Base-by-base conservation (phyloP, 2,113 vertebrate species). In the Odobenus rosmarus region DNA sequence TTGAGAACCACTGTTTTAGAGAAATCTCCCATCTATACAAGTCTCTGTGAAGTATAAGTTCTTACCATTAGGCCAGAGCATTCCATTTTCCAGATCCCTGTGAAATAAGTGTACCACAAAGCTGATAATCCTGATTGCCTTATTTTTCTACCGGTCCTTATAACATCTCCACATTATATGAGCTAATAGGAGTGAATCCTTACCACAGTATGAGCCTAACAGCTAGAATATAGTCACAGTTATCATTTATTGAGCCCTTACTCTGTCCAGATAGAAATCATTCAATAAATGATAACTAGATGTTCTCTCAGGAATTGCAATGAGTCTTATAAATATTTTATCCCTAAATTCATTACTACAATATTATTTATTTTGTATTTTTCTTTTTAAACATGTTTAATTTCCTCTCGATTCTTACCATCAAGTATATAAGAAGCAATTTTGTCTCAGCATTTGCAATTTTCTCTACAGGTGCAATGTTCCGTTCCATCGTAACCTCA, bases 401-500 rank as follows among this genome's bases (percentile, higher is more conserved):
- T 96, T 95, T 95, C 74, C 80, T 96, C 61, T 90, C 79, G 46
- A 57, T 77, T 90, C 55, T 93, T 93, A 82, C 71, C 26, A 62
- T 33, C 72, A 87, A 82, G 82, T 79, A 61, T 72, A 26, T 55
- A 93, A 79, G 84, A 97, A 86, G 12, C n/a, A 95, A 36, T 97
- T 88, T 59, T 88, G 55, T 11, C 16, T 92, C n/a, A 69, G 33
- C n/a, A 76, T 95, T 83, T 90, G n/a, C 31, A 80, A 16, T 94
- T 90, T 85, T 95, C 88, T 53, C 79, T 82, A 28, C 23, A 59
- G 9, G 64, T 95, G 18, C 23, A 96, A n/a, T 88, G 85, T 92
- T 90, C 10, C 6, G 33, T 91, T 94, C 39, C 8, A 31, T 93
- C 42, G 49, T 64, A 88, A 77, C 46, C 69, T 80, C 71, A 90